These are phyloP conservation scores for Linurgus olivaceus DNA, from an alignment of 2,797 vertebrate genomes.

Conservation along the genomic window DNA sequence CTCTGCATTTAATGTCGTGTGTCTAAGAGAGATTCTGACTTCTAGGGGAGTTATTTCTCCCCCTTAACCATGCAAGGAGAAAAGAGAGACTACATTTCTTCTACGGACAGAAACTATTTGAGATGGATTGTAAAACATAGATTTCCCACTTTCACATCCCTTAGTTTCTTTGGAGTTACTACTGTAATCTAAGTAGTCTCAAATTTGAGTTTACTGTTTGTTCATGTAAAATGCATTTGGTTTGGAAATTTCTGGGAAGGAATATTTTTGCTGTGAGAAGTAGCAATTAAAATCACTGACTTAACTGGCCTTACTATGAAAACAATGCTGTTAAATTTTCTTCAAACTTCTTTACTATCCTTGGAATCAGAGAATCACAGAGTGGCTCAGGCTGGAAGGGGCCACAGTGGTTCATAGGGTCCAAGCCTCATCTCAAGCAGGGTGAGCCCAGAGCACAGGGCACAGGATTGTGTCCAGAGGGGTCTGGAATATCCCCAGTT, in stretches of 20 bases:
- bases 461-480: neutral
- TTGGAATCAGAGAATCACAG: neutral
- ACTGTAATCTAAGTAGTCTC: neutral
- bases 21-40: neutral
- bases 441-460: neutral
- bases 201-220: neutral
- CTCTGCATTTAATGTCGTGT: neutral
- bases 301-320: neutral
- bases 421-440: neutral
- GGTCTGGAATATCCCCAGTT: neutral
- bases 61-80: neutral
- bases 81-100: neutral
- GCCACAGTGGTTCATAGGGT: neutral
- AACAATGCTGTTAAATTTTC: neutral
- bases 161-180: neutral
- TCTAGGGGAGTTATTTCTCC: neutral
- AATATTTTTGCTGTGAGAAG: neutral
- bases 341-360: neutral
- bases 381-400: neutral
- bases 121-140: neutral
- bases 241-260: neutral
- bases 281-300: neutral
- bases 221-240: neutral
- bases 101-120: neutral
- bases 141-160: neutral